Evolutionary conservation across 2,888 invertebrate species (phyloP).

Genomic region (Nomada lathburiana): DNA sequence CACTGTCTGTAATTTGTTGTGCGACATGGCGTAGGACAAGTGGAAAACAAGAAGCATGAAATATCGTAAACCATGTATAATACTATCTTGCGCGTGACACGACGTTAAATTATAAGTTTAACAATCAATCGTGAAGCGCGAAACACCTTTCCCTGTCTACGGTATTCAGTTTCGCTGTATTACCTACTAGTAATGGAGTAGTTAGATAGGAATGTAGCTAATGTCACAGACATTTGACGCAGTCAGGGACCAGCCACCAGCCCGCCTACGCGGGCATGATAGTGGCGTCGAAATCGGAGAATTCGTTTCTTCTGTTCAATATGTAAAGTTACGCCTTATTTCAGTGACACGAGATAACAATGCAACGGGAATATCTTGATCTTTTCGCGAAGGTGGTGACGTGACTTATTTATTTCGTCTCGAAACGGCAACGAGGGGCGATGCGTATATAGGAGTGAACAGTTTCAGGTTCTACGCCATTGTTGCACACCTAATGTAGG

Average conservation of each 20-base stretch:
- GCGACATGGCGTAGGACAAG: too few species aligned
- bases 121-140: constrained; percentile 18
- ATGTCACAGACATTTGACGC: constrained; percentile 57
- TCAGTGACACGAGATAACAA: constrained; percentile 3
- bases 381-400: not conserved
- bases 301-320: not conserved
- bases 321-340: constrained; percentile 22
- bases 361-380: constrained; percentile 7
- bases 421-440: constrained; percentile 1
- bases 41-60: constrained; percentile 3
- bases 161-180: constrained; percentile 29
- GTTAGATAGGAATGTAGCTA: constrained; percentile 51
- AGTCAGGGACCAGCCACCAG: constrained; percentile 9
- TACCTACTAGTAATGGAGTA: constrained; percentile 49
- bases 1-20: not conserved
- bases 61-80: constrained; percentile 2
- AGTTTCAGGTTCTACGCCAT: constrained; percentile 25
- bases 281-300: constrained; percentile 39
- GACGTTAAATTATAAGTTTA: not conserved
- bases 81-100: not conserved
- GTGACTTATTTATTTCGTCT: constrained; percentile 12
- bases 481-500: constrained; percentile 34
- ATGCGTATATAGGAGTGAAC: not conserved
- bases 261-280: constrained; percentile 35
- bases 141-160: constrained; percentile 10